A percentile compares a stretch with the other conserved stretches of the same genome.
Conservation (phyloP, 2,113 vertebrate genomes). For the Carassius carassius region DNA sequence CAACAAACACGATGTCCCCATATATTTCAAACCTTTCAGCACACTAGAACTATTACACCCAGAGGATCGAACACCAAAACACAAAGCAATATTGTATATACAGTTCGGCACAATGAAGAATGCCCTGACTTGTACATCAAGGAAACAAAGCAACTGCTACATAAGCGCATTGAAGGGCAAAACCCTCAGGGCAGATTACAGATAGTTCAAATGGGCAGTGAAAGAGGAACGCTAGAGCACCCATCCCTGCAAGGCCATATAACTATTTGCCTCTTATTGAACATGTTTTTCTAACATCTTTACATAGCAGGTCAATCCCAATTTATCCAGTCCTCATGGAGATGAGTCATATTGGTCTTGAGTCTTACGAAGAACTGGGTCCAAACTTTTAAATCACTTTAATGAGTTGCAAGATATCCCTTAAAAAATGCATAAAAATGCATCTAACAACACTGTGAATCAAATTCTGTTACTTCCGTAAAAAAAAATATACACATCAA, state of each 20-base stretch:
- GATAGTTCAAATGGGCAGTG: constrained; percentile 11
- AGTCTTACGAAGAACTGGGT: neutral
- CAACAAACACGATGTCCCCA: constrained; percentile 8
- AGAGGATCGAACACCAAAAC: constrained; percentile 27
- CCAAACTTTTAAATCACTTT: neutral
- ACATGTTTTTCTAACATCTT: neutral
- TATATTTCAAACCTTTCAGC: constrained; percentile 6
- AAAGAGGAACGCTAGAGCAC: neutral
- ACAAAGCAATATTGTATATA: constrained; percentile 33
- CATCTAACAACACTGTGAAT: neutral
- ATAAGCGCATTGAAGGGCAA: constrained; percentile 27
- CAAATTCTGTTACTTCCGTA: neutral
- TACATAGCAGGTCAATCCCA: neutral
- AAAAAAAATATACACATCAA: neutral
- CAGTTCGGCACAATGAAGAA: constrained; percentile 8
- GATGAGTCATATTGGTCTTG: neutral
- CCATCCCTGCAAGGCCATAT: neutral
- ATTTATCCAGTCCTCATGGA: neutral
- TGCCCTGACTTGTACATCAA: constrained; percentile 18
- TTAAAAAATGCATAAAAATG: neutral
- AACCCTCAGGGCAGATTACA: constrained; percentile 6
- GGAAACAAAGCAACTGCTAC: constrained; percentile 20
- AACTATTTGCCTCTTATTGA: neutral
- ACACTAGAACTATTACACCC: constrained; percentile 19
- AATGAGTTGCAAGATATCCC: neutral